Conservation (phyloP, 2,113 vertebrate genomes). For the Hucho hucho region DNA sequence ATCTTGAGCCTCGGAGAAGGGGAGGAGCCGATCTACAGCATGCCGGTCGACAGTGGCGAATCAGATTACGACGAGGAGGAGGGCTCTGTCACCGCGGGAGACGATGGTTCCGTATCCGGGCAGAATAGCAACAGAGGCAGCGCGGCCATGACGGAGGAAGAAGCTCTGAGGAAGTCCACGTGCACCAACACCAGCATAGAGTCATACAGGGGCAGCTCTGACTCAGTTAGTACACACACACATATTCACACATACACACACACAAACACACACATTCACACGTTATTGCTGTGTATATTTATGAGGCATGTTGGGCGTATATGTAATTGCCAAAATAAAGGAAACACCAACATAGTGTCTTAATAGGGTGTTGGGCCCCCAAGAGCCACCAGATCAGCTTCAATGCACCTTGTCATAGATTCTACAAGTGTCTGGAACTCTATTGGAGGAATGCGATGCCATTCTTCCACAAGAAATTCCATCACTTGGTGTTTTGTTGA, state of each 20-base stretch:
- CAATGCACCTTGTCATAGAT: too few relatives aligned
- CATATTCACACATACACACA: slow-evolving; percentile 45
- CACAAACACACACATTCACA: slow-evolving; percentile 46
- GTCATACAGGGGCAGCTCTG: slow-evolving; percentile 85
- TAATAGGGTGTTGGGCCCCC: too few relatives aligned
- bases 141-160: slow-evolving; percentile 69
- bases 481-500: too few relatives aligned
- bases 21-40: slow-evolving; percentile 81
- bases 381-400: too few relatives aligned
- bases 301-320: neutral
- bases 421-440: too few relatives aligned
- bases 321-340: neutral
- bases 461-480: too few relatives aligned
- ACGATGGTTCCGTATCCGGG: slow-evolving; percentile 66
- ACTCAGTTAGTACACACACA: slow-evolving; percentile 81
- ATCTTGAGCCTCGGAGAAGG: slow-evolving; percentile 72
- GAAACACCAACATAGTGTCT: neutral
- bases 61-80: slow-evolving; percentile 90
- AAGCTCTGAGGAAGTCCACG: slow-evolving; percentile 79
- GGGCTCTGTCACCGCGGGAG: slow-evolving; percentile 73
- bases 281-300: neutral
- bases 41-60: slow-evolving; percentile 82
- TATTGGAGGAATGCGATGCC: too few relatives aligned
- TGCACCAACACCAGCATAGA: slow-evolving; percentile 82
- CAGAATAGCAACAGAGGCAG: slow-evolving; percentile 69